Percentiles rank a stretch among this genome's conserved stretches.
These are phyloP conservation scores for Rhadinocentrus ornatus DNA, from an alignment of 2,797 vertebrate genomes.

Conservation along the genomic window DNA sequence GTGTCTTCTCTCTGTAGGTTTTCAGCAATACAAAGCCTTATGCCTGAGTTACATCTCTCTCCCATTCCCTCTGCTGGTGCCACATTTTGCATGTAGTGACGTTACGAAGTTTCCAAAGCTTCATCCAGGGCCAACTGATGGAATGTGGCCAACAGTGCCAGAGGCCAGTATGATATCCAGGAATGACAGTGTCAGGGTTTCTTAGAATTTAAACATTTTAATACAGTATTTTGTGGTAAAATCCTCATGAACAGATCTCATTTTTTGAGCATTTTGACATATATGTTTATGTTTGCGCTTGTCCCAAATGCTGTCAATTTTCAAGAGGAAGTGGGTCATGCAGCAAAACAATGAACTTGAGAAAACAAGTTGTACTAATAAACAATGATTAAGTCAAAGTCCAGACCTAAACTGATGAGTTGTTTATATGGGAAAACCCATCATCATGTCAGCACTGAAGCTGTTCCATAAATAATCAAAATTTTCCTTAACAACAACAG, in stretches of 20 bases:
- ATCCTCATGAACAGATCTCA: background rate
- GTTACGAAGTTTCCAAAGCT: constrained; percentile 69
- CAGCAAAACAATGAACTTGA: background rate
- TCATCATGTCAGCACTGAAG: background rate
- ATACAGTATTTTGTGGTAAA: background rate
- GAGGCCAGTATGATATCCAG: constrained; percentile 50
- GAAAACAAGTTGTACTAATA: background rate
- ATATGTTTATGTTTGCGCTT: background rate
- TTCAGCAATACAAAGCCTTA: constrained; percentile 19
- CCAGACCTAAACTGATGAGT: background rate
- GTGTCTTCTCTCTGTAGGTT: constrained; percentile 16
- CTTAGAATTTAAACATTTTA: background rate
- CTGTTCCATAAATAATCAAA: background rate
- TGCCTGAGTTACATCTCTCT: constrained; percentile 19
- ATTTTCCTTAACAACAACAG: too few relatives aligned
- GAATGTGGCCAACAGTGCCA: constrained; percentile 25
- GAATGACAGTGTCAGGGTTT: constrained; percentile 33
- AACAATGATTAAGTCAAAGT: background rate
- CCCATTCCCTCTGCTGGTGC: constrained; percentile 22
- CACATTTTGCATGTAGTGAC: constrained; percentile 80
- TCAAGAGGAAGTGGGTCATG: background rate
- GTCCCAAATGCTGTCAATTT: background rate
- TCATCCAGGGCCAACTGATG: constrained; percentile 15
- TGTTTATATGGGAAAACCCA: background rate
- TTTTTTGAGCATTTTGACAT: background rate